Evolutionary conservation across 2,888 invertebrate species (phyloP).

Genomic region (Pachycephus smyrnensis): DNA sequence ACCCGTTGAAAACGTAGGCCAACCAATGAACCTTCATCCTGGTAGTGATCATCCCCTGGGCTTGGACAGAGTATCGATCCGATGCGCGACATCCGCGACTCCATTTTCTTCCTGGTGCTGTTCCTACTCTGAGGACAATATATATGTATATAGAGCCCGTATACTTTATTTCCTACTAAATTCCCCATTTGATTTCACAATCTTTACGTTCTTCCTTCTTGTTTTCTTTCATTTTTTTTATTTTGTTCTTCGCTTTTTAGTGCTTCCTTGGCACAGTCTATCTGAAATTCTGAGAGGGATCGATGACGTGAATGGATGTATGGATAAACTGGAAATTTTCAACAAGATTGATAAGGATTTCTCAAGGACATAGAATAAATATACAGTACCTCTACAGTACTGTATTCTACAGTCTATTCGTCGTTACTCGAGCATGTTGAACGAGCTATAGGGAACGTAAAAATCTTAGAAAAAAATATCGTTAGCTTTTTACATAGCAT

Average conservation of each 20-base stretch:
- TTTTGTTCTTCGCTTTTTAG: neutral
- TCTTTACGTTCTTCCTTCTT: neutral
- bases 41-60: neutral
- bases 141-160: neutral
- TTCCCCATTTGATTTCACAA: neutral
- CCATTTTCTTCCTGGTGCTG: neutral
- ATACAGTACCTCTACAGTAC: neutral
- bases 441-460: neutral
- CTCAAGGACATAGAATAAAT: neutral
- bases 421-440: neutral
- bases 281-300: neutral
- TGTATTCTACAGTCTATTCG: neutral
- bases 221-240: no score
- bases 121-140: neutral
- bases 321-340: no score
- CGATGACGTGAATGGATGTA: neutral
- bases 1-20: neutral
- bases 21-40: neutral
- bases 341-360: neutral
- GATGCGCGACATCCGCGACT: neutral
- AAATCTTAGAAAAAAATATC: neutral
- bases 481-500: neutral
- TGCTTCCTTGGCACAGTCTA: neutral
- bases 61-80: neutral
- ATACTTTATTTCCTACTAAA: neutral